Percentiles rank a stretch among this genome's conserved stretches.
phyloP scores from a whole-genome alignment of 2,797 vertebrate genomes.

The Lates japonicus region DNA sequence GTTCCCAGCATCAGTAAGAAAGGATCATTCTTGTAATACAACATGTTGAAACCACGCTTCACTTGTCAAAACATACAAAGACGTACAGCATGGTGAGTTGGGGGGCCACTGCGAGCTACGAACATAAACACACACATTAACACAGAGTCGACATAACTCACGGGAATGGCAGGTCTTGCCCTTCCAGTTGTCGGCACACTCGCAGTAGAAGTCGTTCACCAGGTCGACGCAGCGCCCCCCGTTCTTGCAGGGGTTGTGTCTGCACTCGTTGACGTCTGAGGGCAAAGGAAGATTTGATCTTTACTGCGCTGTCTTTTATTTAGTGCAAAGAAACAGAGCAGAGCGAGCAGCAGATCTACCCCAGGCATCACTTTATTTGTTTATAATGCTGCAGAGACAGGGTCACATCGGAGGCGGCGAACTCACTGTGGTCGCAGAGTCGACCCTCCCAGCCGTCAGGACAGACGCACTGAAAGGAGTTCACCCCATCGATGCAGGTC shows the following conservation, averaged over 20 bases:
- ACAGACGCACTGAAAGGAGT: conserved; percentile 95
- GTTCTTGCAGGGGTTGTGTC: conserved; percentile 94
- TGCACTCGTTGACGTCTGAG: conserved; percentile 95
- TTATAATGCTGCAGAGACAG: background rate
- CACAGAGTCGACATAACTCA: conserved; percentile 80
- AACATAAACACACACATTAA: conserved; percentile 51
- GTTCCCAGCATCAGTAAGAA: background rate
- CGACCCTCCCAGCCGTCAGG: conserved; percentile 96
- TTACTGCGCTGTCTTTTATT: background rate
- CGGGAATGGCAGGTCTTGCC: conserved; percentile 99
- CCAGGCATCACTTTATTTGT: background rate
- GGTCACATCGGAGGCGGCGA: background rate
- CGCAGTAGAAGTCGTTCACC: conserved; percentile 96
- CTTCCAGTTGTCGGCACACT: conserved; percentile 95
- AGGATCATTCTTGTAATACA: background rate
- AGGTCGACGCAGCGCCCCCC: conserved; percentile 93
- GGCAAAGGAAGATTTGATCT: background rate
- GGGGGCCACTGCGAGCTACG: background rate
- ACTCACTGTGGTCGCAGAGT: conserved; percentile 95
- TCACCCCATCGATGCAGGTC: conserved; percentile 95
- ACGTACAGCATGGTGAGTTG: background rate
- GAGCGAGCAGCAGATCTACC: background rate
- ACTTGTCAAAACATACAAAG: conserved; percentile 12
- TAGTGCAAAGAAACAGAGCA: background rate
- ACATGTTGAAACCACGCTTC: background rate